These are phyloP conservation scores for Callyntrura guangdongensis DNA, from an alignment of 2,888 invertebrate genomes.

Conservation along the genomic window DNA sequence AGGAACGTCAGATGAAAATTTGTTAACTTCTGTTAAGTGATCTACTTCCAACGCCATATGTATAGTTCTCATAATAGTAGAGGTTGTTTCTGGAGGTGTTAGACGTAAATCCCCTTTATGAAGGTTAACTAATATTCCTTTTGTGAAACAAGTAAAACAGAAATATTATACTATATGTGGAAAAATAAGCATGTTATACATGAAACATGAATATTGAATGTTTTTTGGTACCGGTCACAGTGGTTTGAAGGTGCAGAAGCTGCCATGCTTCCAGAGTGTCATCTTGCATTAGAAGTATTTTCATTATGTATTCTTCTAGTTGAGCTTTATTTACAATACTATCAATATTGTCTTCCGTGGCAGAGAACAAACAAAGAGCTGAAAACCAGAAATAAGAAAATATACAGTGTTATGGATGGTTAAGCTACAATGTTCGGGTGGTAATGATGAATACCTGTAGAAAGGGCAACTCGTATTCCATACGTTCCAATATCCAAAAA, in stretches of 20 bases:
- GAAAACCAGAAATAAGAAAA: slow-evolving; percentile 84
- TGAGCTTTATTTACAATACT: slow-evolving; percentile 88
- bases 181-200: no score
- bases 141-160: slow-evolving; percentile 16
- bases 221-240: slow-evolving; percentile 88
- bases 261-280: slow-evolving; percentile 55
- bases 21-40: slow-evolving; percentile 85
- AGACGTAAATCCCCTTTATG: slow-evolving; percentile 82
- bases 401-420: background rate
- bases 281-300: slow-evolving; percentile 59
- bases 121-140: slow-evolving; percentile 86
- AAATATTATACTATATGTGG: no score
- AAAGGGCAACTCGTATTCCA: slow-evolving; percentile 87
- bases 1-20: slow-evolving; percentile 79
- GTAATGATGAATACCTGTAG: slow-evolving; percentile 78
- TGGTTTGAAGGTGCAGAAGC: slow-evolving; percentile 87
- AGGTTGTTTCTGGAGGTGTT: slow-evolving; percentile 32
- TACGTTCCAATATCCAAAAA: slow-evolving; percentile 89
- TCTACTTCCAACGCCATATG: slow-evolving; percentile 88
- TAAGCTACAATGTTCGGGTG: background rate
- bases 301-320: slow-evolving; percentile 85
- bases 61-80: slow-evolving; percentile 85
- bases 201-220: no score
- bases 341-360: slow-evolving; percentile 90
- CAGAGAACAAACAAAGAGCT: slow-evolving; percentile 90